Conservation (phyloP, 1,140 invertebrate species). For the Ctenoplectra terminalis region DNA sequence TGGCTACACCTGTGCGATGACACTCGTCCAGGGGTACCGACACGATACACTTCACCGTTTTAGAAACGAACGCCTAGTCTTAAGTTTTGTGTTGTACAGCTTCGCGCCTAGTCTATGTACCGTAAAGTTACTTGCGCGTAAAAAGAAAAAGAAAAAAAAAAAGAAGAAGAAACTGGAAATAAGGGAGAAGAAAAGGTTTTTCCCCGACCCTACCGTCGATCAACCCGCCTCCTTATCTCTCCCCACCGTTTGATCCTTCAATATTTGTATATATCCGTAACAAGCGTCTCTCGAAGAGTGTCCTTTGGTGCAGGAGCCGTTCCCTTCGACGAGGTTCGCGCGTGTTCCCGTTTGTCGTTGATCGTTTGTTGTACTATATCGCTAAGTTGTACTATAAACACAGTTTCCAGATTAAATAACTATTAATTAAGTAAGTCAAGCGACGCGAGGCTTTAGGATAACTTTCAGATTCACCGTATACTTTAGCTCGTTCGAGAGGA, state of each 20-base stretch:
- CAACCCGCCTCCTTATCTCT: neutral
- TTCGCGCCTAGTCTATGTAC: constrained; percentile 71
- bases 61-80: constrained; percentile 59
- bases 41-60: constrained; percentile 43
- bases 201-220: neutral
- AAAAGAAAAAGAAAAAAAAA: neutral
- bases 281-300: constrained; percentile 20
- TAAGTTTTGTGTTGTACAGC: constrained; percentile 72
- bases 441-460: constrained; percentile 26
- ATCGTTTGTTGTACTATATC: constrained; percentile 49
- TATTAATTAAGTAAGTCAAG: neutral
- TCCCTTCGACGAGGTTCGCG: constrained; percentile 56
- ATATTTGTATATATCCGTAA: constrained; percentile 71
- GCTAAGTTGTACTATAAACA: constrained; percentile 43
- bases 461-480: constrained; percentile 27
- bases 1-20: constrained; percentile 52
- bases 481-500: constrained; percentile 26
- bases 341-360: constrained; percentile 40
- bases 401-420: constrained; percentile 7
- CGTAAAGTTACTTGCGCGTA: constrained; percentile 59
- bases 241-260: constrained; percentile 51
- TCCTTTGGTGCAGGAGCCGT: constrained; percentile 19
- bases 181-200: neutral
- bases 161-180: neutral
- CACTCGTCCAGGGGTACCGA: constrained; percentile 56